Base-by-base conservation (phyloP, 2,113 vertebrate species). In the Trematomus loennbergii region DNA sequence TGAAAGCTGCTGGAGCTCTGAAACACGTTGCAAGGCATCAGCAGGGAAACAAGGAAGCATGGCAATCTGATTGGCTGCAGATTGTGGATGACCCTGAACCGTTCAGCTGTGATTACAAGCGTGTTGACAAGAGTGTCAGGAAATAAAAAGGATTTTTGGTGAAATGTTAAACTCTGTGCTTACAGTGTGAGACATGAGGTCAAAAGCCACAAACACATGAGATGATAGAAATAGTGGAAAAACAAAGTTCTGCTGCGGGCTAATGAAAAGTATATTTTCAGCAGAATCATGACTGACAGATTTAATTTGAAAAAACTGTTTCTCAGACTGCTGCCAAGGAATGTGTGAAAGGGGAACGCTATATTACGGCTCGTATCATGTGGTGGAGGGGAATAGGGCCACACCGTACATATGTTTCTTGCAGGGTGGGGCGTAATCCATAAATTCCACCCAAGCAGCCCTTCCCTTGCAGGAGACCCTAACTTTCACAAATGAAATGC, bases 401-500 rank as follows among this genome's bases (percentile, higher is more conserved):
- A 33, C 78, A 83, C 70, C 40, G 36, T 84, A 68, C 81, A 81
- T 68, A 75, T 72, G 75, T 77, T 87, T 76, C 52, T 67, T 77
- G 68, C 78, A 87, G 92, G 91, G 89, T 88, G 87, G 87, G 86
- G 83, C 74, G 40, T 74, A 78, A 86, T 85, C 83, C 64, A 87
- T 91, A 93, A 92, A 91, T 85, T 90, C 89, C 86, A 88, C 86
- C 79, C 78, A 72, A 85, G 79, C 72, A 40, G 84, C 86, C 88
- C 88, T 84, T 89, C 87, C 81, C 90, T 87, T 71, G 53, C 43
- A 63, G 66, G 65, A 87, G 87, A 91, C 84, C 87, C 88, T 79
- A 82, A 85, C 68, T 33, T 73, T 90, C 70, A 78, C 91, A 91
- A 89, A 93, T 92, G 82, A 93, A 93, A 93, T 74, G 43, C 53